phyloP scores from a whole-genome alignment of 2,797 vertebrate genomes.

The Hozukius guyotensis region DNA sequence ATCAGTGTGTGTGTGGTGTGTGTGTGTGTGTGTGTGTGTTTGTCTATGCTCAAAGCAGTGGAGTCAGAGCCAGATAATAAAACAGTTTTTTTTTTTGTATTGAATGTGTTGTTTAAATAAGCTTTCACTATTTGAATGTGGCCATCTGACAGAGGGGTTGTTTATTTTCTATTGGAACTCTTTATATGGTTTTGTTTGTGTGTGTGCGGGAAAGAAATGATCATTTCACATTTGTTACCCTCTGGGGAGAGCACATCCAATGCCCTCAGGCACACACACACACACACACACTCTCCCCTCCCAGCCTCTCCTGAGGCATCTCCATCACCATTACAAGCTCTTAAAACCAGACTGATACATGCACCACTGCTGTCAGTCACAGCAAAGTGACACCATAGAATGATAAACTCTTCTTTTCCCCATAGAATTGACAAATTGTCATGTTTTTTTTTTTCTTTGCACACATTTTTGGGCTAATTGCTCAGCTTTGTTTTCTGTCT shows the following conservation, averaged over 20 bases:
- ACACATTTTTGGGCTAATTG: constrained; percentile 52
- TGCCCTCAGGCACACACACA: constrained; percentile 11
- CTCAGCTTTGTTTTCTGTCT: constrained; percentile 46
- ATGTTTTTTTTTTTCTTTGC: constrained; percentile 10
- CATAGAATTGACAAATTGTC: constrained; percentile 4
- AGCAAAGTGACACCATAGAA: neutral
- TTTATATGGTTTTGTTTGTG: constrained; percentile 5
- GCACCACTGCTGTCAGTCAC: constrained; percentile 32
- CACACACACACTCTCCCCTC: constrained; percentile 10
- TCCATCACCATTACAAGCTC: constrained; percentile 47
- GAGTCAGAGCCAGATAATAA: constrained; percentile 11
- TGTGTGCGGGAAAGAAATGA: constrained; percentile 28
- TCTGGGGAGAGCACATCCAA: constrained; percentile 33
- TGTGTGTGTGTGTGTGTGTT: neutral
- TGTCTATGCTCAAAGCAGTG: constrained; percentile 4
- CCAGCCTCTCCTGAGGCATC: constrained; percentile 38
- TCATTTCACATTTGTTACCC: constrained; percentile 51
- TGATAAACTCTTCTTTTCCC: neutral
- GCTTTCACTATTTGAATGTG: constrained; percentile 39
- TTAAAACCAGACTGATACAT: constrained; percentile 18
- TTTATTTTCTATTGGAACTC: constrained; percentile 30
- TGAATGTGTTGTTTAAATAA: constrained; percentile 53
- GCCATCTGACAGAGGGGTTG: constrained; percentile 12
- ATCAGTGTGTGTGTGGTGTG: constrained; percentile 24
- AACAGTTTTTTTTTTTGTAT: constrained; percentile 6